Evolutionary conservation across 35 echinoderm and acorn worm species (phyloP).

Genomic region (Apostichopus japonicus): DNA sequence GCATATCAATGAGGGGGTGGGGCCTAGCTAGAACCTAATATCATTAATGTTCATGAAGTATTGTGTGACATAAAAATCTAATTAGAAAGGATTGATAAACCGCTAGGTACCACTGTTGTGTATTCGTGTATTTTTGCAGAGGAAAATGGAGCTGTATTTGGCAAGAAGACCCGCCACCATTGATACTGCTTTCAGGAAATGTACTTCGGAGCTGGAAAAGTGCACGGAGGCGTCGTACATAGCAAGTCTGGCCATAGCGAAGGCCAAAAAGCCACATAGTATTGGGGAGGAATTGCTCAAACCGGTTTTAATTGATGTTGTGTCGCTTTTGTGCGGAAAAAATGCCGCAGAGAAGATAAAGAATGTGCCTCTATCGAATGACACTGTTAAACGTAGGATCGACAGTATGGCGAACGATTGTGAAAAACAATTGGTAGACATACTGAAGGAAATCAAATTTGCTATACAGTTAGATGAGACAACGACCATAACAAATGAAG

Average conservation of each 20-base stretch:
- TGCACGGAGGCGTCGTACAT: not conserved
- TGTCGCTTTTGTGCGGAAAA: slow-evolving; percentile 1
- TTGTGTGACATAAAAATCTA: too few species aligned
- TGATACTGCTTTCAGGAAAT: not conserved
- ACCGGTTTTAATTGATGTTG: slow-evolving; percentile 7
- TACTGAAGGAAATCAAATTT: slow-evolving; percentile 21
- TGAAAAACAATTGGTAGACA: slow-evolving; percentile 17
- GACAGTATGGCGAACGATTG: slow-evolving; percentile 32
- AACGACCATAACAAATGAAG: slow-evolving; percentile 38
- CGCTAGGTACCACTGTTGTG: too few species aligned
- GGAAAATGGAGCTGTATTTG: not conserved
- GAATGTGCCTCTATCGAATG: slow-evolving; percentile 33
- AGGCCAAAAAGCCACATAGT: too few species aligned
- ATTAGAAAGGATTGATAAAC: too few species aligned
- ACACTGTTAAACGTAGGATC: slow-evolving; percentile 27
- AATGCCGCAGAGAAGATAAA: not conserved
- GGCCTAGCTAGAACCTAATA: too few species aligned
- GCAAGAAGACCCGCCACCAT: not conserved
- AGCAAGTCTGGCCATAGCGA: not conserved
- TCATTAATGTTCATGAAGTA: too few species aligned
- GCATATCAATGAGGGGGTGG: too few species aligned
- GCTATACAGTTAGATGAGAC: slow-evolving; percentile 34
- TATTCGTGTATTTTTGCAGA: too few species aligned
- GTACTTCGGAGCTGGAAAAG: slow-evolving; percentile 11
- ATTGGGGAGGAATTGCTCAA: too few species aligned